Evolutionary conservation across 2,113 vertebrate genomes (phyloP).

Genomic region (Corythornis madagascariensis): DNA sequence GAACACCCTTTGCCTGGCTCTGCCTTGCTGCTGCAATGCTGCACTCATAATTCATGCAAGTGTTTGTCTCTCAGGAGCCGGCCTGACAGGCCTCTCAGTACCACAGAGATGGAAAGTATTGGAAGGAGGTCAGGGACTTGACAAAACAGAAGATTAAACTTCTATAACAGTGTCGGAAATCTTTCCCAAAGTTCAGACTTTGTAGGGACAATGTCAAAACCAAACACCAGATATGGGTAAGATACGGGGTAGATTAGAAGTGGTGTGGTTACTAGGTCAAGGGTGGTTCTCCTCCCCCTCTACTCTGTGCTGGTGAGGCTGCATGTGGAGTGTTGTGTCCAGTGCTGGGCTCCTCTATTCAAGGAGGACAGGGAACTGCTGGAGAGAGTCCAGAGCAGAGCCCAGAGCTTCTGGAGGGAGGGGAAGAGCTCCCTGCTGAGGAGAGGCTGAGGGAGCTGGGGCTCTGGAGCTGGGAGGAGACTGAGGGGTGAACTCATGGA

Average conservation of each 20-base stretch:
- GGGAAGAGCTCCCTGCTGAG: too few relatives aligned
- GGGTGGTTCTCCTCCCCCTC: too few relatives aligned
- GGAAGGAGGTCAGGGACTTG: neutral
- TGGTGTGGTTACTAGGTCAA: too few relatives aligned
- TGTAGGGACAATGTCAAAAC: neutral
- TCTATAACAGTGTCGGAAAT: neutral
- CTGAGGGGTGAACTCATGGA: too few relatives aligned
- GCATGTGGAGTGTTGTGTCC: too few relatives aligned
- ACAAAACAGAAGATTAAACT: neutral
- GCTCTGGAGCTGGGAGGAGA: too few relatives aligned
- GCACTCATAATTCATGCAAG: accelerated
- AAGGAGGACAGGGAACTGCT: neutral
- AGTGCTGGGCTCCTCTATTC: neutral
- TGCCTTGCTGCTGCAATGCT: neutral
- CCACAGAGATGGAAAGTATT: neutral
- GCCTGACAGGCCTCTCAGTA: accelerated
- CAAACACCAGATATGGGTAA: neutral
- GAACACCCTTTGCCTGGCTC: neutral
- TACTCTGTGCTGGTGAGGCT: too few relatives aligned
- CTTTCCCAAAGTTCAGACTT: neutral
- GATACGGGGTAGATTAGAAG: too few relatives aligned
- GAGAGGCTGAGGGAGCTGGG: too few relatives aligned
- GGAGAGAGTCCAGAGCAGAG: neutral
- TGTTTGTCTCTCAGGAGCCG: too few relatives aligned
- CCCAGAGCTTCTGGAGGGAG: too few relatives aligned